phyloP scores from a whole-genome alignment of 2,797 vertebrate genomes.

The Pseudochirops cupreus region DNA sequence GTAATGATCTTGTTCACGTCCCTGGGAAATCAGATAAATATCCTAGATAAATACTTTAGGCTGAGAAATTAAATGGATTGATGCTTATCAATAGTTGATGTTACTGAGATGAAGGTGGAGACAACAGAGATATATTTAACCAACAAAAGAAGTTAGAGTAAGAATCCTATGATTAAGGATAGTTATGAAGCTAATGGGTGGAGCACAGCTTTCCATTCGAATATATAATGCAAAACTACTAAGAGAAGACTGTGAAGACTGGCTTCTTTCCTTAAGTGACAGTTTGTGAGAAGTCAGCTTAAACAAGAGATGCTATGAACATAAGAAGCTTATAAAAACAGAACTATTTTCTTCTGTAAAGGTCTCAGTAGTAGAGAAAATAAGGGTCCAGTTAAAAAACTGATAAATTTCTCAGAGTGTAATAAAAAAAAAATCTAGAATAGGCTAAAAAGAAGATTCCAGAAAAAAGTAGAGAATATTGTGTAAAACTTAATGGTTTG shows the following conservation, averaged over 20 bases:
- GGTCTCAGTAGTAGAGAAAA: neutral
- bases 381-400: neutral
- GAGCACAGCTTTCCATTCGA: neutral
- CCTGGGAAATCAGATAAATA: neutral
- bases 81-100: neutral
- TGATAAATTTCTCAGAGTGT: neutral
- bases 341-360: neutral
- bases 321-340: neutral
- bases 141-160: neutral
- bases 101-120: neutral
- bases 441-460: neutral
- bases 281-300: neutral
- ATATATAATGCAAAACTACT: neutral
- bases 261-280: neutral
- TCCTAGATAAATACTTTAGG: neutral
- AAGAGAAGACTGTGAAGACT: neutral
- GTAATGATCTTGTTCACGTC: neutral
- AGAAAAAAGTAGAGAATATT: neutral
- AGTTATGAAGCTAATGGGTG: neutral
- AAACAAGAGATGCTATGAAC: neutral
- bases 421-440: neutral
- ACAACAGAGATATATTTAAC: neutral
- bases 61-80: neutral
- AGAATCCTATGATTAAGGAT: neutral
- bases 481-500: neutral